Conservation (phyloP, 2,113 vertebrate species). For the Pachycephala philippinensis region DNA sequence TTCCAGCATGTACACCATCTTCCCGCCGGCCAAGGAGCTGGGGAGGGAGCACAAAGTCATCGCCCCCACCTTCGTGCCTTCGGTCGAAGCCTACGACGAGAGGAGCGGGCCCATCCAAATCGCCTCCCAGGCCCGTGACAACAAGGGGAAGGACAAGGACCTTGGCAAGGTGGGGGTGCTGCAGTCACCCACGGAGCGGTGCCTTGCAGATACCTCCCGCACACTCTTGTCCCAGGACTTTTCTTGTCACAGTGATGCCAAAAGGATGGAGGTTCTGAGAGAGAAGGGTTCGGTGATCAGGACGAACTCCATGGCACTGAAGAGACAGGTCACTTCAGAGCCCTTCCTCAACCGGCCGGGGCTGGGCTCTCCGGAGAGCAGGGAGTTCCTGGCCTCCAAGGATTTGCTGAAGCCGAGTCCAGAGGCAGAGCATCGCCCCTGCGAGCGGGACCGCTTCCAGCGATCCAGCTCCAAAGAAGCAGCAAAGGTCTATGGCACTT, state of each 20-base stretch:
- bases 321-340: constrained; percentile 75
- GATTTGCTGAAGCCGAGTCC: constrained; percentile 77
- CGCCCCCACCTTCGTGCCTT: constrained; percentile 95
- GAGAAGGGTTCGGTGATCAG: constrained; percentile 92
- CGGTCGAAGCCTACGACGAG: constrained; percentile 91
- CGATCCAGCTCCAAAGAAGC: constrained; percentile 69
- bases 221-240: constrained; percentile 73
- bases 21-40: constrained; percentile 78
- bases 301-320: constrained; percentile 79
- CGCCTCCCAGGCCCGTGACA: constrained; percentile 89
- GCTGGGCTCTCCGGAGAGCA: constrained; percentile 79
- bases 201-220: constrained; percentile 65
- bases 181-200: constrained; percentile 75
- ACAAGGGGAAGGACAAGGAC: constrained; percentile 78
- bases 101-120: constrained; percentile 89
- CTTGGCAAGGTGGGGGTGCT: constrained; percentile 70
- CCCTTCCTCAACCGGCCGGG: constrained; percentile 71
- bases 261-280: constrained; percentile 74
- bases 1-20: constrained; percentile 78
- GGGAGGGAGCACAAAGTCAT: constrained; percentile 90
- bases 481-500: constrained; percentile 69
- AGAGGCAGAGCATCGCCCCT: constrained; percentile 74
- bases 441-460: constrained; percentile 69
- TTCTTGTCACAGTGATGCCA: constrained; percentile 72
- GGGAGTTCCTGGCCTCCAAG: constrained; percentile 79